Conservation (phyloP, 1,140 invertebrate genomes). For the Grapholita molesta region DNA sequence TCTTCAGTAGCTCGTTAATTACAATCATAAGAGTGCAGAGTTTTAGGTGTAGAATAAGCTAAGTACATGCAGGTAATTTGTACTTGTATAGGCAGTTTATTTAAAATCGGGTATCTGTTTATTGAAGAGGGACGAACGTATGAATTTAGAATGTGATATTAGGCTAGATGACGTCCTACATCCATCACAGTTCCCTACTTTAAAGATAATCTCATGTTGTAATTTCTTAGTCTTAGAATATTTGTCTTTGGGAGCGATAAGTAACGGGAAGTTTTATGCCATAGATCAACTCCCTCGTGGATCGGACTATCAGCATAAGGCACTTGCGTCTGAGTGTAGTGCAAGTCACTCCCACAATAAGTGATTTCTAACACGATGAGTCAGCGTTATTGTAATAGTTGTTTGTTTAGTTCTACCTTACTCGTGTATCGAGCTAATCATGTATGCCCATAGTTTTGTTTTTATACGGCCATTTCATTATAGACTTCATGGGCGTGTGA, state of each 20-base stretch:
- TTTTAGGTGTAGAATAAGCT: no score
- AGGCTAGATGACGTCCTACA: no score
- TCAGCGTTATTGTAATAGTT: conserved; percentile 68
- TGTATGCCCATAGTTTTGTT: conserved; percentile 76
- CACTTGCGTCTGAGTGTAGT: conserved; percentile 39
- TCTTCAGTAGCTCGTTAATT: not conserved
- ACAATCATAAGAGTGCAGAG: no score
- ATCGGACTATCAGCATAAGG: conserved; percentile 41
- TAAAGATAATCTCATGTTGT: no score
- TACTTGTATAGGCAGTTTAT: no score
- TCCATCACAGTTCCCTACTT: no score
- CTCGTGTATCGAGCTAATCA: conserved; percentile 75
- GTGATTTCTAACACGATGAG: conserved; percentile 73
- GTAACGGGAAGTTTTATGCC: not conserved
- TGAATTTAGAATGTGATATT: no score
- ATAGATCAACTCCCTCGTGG: not conserved
- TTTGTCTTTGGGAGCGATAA: no score
- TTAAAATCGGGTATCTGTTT: no score
- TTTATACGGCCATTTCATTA: conserved; percentile 73
- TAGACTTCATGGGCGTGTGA: conserved; percentile 73
- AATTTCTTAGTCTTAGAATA: no score
- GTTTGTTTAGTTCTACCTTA: conserved; percentile 77
- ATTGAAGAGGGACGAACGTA: no score
- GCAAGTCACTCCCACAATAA: conserved; percentile 74
- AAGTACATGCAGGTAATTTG: no score